phyloP scores from a whole-genome alignment of 2,888 invertebrate genomes.

The Leptothorax acervorum region DNA sequence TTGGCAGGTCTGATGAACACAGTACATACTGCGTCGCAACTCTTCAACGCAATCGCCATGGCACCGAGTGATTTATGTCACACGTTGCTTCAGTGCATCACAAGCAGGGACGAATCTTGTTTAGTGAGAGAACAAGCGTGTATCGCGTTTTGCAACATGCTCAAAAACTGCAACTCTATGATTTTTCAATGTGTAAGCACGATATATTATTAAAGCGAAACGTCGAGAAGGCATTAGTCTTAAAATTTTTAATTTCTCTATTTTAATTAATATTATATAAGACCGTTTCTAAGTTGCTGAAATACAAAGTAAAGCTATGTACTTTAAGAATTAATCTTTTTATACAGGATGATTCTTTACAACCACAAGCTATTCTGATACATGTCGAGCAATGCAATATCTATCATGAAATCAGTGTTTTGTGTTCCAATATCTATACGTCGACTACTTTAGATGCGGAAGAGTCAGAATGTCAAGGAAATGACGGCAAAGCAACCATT shows the following conservation, averaged over 20 bases:
- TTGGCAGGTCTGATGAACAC: constrained; percentile 85
- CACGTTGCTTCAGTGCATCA: constrained; percentile 77
- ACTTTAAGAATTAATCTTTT: constrained; percentile 27
- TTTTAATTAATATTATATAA: neutral
- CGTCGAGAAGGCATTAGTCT: neutral
- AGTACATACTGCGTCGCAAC: constrained; percentile 79
- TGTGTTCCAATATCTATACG: constrained; percentile 80
- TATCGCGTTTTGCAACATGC: constrained; percentile 86
- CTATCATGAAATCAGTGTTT: constrained; percentile 80
- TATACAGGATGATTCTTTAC: constrained; percentile 78
- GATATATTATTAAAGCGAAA: neutral
- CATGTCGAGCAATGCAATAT: constrained; percentile 80
- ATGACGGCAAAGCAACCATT: constrained; percentile 63
- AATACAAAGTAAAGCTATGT: neutral
- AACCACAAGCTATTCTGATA: constrained; percentile 77
- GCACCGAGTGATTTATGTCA: constrained; percentile 80
- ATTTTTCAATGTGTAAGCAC: constrained; percentile 79
- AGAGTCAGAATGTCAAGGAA: constrained; percentile 64
- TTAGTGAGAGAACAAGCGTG: constrained; percentile 87
- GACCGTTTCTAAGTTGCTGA: neutral
- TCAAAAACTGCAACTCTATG: constrained; percentile 78
- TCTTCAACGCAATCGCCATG: constrained; percentile 78
- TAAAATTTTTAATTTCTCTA: neutral
- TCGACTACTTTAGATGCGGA: constrained; percentile 78
- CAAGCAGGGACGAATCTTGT: constrained; percentile 86